Evolutionary conservation across 2,797 vertebrate species (phyloP), one percentile per base, ranked within the genome.

Genomic region (Streptopelia turtur): DNA sequence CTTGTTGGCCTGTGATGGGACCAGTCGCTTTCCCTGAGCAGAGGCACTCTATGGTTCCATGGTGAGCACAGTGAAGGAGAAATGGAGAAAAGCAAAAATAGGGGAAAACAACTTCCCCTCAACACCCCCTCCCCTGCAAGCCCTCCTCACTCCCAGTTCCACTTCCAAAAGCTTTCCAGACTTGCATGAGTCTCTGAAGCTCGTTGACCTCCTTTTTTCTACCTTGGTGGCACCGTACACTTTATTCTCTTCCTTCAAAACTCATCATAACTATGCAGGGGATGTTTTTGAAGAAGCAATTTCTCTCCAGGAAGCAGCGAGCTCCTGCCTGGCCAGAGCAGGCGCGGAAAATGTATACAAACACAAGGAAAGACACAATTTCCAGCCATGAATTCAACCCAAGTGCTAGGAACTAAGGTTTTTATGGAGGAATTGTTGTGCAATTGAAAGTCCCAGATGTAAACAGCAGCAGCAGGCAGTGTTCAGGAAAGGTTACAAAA

Each of bases 231-330:
- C 59, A 82, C 65, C 1, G 0, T 5, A 21, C 1, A 4, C 71
- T 96, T 91, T 74, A 84, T 94, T 87, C 25, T 87, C 25, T 85
- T 71, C 56, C 78, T 94, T 93, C 71, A 89, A 43, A 89, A 87
- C 61, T 80, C 71, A 50, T 33, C 8, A 1, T 64, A 74, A 53
- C 84, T 41, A 75, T 4, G 28, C 79, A 70, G 60, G 37, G 49
- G 27, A 71, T 68, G 79, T 64, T 89, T 93, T 50, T 75, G 45
- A 52, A 89, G 61, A 57, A 83, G 57, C 72, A 60, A 3, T 88
- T 93, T 85, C 87, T 93, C 65, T 79, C 59, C 52, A 43, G 82
- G 69, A 86, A 93, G 76, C 69, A 61, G 68, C 64, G 45, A 87
- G n/a, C 84, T 85, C 82, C 89, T 87, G 60, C 39, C 75, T 85